Evolutionary conservation across 1,140 invertebrate species (phyloP).

Genomic region (Trialeurodes vaporariorum): DNA sequence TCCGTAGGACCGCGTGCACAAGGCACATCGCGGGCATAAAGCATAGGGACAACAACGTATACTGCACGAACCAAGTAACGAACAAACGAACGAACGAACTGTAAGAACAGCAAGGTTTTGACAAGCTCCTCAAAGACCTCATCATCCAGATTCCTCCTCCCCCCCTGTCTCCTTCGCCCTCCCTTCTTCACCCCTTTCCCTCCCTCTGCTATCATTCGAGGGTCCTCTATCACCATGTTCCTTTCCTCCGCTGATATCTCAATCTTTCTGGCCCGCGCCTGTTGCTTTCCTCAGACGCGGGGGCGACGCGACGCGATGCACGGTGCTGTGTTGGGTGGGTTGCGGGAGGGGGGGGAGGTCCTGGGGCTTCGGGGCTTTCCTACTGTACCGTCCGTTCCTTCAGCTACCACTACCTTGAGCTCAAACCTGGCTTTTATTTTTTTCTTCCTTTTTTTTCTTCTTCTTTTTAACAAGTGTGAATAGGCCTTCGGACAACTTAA

Average conservation of each 20-base stretch:
- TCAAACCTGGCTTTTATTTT: background rate
- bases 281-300: no score
- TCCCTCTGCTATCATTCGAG: background rate
- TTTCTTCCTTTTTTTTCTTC: conserved; percentile 3
- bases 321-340: background rate
- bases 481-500: background rate
- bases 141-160: background rate
- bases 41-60: no score
- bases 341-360: background rate
- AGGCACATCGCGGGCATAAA: background rate
- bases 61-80: no score
- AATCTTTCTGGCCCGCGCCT: no score
- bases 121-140: background rate
- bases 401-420: no score
- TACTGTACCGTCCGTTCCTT: no score
- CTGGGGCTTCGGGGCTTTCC: background rate
- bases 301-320: no score
- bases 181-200: background rate
- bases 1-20: no score
- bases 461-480: conserved; percentile 6
- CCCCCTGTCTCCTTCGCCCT: background rate
- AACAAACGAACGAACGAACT: no score
- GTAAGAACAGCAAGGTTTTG: no score
- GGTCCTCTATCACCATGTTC: background rate
- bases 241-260: background rate